Evolutionary conservation across 1,140 invertebrate species (phyloP).

Genomic region (Drosophila pandora): DNA sequence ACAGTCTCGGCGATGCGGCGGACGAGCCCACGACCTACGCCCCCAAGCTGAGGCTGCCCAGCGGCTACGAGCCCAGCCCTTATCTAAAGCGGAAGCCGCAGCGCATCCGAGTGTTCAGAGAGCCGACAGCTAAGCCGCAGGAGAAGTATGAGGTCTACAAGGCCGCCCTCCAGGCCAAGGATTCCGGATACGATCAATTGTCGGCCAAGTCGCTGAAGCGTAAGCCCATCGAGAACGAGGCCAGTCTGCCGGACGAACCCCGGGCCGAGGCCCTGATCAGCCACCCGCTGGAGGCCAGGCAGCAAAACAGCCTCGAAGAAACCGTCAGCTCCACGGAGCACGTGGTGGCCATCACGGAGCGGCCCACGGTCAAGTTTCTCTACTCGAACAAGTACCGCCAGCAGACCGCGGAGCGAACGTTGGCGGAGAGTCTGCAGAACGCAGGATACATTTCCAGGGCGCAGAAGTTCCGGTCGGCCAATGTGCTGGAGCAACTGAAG

Average conservation of each 20-base stretch:
- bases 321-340: constrained; percentile 44
- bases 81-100: constrained; percentile 51
- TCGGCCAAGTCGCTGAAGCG: constrained; percentile 30
- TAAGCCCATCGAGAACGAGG: constrained; percentile 65
- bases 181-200: constrained; percentile 3
- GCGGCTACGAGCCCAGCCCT: constrained; percentile 15
- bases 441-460: constrained; percentile 64
- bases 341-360: constrained; percentile 58
- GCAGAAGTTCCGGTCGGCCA: constrained; percentile 43
- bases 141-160: constrained; percentile 71
- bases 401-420: constrained; percentile 62
- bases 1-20: constrained; percentile 41
- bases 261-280: constrained; percentile 71
- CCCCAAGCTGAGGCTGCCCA: constrained; percentile 54
- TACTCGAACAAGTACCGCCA: constrained; percentile 78
- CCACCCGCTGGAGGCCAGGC: constrained; percentile 30
- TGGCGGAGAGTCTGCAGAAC: constrained; percentile 77
- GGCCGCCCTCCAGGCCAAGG: constrained; percentile 41
- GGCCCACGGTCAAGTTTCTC: constrained; percentile 67
- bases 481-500: constrained; percentile 72
- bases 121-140: constrained; percentile 28
- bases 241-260: constrained; percentile 39
- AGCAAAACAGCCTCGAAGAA: constrained; percentile 68
- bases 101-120: constrained; percentile 43
- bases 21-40: constrained; percentile 81